Evolutionary conservation across 1,140 invertebrate species (phyloP).

Genomic region (Oryzaephilus surinamensis): DNA sequence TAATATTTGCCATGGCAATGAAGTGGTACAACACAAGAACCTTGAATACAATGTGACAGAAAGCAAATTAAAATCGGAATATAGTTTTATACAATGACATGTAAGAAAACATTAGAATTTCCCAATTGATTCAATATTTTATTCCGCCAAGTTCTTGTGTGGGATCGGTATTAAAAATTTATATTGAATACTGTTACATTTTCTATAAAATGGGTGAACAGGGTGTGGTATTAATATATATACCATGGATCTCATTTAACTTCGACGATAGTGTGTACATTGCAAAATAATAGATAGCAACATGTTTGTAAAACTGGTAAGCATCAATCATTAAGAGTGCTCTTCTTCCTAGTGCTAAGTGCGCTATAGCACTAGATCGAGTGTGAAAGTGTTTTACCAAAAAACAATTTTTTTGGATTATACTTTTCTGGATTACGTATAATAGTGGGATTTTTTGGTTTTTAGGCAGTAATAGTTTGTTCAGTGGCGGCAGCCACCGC

Average conservation of each 20-base stretch:
- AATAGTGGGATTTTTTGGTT: background rate
- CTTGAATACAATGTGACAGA: conserved; percentile 22
- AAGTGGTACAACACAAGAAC: conserved; percentile 20
- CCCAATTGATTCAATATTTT: conserved; percentile 19
- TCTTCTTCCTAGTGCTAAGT: background rate
- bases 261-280: conserved; percentile 20
- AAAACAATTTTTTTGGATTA: background rate
- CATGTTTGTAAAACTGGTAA: conserved; percentile 39
- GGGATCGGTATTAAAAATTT: conserved; percentile 28
- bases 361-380: background rate
- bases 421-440: background rate
- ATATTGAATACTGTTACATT: conserved; percentile 27
- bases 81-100: conserved; percentile 15
- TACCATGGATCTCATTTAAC: conserved; percentile 17
- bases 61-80: conserved; percentile 18
- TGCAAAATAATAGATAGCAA: conserved; percentile 29
- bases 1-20: conserved; percentile 28
- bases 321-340: conserved; percentile 14
- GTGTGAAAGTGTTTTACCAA: background rate
- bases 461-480: conserved; percentile 31
- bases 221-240: conserved; percentile 35
- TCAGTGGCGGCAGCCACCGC: conserved; percentile 23
- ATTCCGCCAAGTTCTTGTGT: conserved; percentile 24
- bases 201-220: conserved; percentile 24
- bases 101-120: conserved; percentile 11